Evolutionary conservation across 2,888 invertebrate species (phyloP).

Genomic region (Agonopterix heracliana): DNA sequence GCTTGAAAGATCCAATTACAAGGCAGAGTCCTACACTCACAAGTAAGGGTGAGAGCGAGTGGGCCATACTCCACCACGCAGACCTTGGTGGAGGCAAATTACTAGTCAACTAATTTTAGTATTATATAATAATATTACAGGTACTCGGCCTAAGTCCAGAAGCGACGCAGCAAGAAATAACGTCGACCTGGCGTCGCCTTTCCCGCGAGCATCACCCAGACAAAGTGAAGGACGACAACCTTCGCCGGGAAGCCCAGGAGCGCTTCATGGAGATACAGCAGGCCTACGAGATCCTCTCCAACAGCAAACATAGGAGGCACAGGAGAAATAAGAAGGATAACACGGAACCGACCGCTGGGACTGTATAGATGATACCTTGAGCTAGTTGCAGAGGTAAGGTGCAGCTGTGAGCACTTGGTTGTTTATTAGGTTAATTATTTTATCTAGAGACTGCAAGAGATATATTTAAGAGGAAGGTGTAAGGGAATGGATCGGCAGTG

Average conservation of each 20-base stretch:
- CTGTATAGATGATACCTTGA: conserved; percentile 7
- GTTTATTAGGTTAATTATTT: too few relatives aligned
- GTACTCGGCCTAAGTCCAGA: conserved; percentile 85
- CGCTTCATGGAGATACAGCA: conserved; percentile 95
- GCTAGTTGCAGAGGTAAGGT: neutral
- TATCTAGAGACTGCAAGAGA: too few relatives aligned
- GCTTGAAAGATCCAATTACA: too few relatives aligned
- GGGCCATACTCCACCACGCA: too few relatives aligned
- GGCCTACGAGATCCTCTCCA: conserved; percentile 92
- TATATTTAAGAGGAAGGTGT: too few relatives aligned
- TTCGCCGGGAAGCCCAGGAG: conserved; percentile 84
- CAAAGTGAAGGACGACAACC: conserved; percentile 85
- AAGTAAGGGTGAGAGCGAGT: too few relatives aligned
- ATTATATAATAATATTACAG: conserved; percentile 41
- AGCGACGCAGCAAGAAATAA: conserved; percentile 91
- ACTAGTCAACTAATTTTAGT: too few relatives aligned
- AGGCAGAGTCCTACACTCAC: too few relatives aligned
- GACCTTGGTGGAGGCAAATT: too few relatives aligned
- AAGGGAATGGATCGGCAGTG: too few relatives aligned
- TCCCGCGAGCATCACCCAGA: conserved; percentile 95
- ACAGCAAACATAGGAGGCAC: conserved; percentile 85
- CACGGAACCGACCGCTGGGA: conserved; percentile 41
- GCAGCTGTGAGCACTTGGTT: neutral
- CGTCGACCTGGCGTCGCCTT: conserved; percentile 85
- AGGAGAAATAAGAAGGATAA: conserved; percentile 83